Evolutionary conservation across 2,113 vertebrate genomes (phyloP).

Genomic region (Chloroceryle aenea): DNA sequence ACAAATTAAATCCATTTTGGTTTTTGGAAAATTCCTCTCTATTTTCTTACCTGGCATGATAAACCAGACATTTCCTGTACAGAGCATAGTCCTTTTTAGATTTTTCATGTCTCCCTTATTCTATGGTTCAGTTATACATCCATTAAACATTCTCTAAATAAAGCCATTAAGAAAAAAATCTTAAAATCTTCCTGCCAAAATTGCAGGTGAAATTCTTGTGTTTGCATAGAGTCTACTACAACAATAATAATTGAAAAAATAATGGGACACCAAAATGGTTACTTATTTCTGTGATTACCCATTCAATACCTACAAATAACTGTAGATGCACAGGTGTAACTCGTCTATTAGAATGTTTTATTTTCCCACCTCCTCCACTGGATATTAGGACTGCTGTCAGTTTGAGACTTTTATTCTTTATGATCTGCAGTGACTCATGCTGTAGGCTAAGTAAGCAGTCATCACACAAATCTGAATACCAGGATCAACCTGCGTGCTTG

Average conservation of each 20-base stretch:
- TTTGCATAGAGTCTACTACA: not conserved
- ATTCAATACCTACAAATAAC: not conserved
- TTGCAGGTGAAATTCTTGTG: not conserved
- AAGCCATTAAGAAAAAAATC: not conserved
- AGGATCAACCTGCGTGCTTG: not conserved
- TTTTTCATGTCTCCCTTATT: not conserved
- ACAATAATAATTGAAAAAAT: not conserved
- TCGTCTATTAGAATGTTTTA: not conserved
- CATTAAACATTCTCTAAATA: not conserved
- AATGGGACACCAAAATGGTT: not conserved
- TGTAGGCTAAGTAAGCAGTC: not conserved
- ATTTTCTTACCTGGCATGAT: not conserved
- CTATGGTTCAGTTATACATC: not conserved
- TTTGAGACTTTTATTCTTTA: not conserved
- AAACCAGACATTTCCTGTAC: not conserved
- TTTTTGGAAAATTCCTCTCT: not conserved
- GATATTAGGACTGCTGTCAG: not conserved
- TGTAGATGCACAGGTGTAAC: not conserved
- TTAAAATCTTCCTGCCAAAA: not conserved
- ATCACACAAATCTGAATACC: not conserved
- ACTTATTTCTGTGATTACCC: not conserved
- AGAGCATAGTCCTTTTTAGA: not conserved
- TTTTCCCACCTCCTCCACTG: not conserved
- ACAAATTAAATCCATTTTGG: not conserved
- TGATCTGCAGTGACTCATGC: not conserved